These are phyloP conservation scores for Lepidonotus clava DNA, from an alignment of 2,888 invertebrate genomes.

Conservation along the genomic window DNA sequence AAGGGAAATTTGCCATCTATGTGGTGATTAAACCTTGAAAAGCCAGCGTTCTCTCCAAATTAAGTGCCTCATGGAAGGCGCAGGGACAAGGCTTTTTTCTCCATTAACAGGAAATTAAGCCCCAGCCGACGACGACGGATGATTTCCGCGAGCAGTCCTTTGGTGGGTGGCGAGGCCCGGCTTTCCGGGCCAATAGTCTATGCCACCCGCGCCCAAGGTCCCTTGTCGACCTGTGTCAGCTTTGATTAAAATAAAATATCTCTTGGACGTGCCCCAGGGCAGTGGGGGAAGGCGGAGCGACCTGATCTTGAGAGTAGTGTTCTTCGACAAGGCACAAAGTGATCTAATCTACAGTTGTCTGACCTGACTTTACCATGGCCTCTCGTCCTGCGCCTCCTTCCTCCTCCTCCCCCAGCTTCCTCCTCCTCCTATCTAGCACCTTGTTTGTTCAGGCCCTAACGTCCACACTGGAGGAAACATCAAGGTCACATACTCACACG, in stretches of 20 bases:
- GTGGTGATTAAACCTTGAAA: slow-evolving; percentile 23
- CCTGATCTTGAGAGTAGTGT: no score
- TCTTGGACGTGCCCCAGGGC: no score
- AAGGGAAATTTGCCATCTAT: not conserved
- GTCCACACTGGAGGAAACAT: no score
- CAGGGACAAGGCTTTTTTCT: not conserved
- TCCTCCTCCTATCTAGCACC: no score
- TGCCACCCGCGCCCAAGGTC: not conserved
- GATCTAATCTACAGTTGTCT: not conserved
- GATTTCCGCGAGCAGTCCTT: not conserved
- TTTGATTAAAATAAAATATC: slow-evolving; percentile 9
- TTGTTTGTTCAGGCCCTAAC: no score
- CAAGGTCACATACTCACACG: no score
- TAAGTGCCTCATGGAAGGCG: not conserved
- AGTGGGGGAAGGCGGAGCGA: no score
- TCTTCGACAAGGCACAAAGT: no score
- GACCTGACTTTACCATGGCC: no score
- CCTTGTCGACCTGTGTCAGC: not conserved
- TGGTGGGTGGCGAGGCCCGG: not conserved
- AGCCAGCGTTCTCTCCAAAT: not conserved
- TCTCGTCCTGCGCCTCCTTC: no score
- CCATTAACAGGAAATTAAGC: slow-evolving; percentile 28
- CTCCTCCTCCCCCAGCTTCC: no score
- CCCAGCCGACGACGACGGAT: not conserved
- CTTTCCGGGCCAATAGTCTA: not conserved